phyloP scores from a whole-genome alignment of 2,113 vertebrate genomes.

The Dipodomys ordii region DNA sequence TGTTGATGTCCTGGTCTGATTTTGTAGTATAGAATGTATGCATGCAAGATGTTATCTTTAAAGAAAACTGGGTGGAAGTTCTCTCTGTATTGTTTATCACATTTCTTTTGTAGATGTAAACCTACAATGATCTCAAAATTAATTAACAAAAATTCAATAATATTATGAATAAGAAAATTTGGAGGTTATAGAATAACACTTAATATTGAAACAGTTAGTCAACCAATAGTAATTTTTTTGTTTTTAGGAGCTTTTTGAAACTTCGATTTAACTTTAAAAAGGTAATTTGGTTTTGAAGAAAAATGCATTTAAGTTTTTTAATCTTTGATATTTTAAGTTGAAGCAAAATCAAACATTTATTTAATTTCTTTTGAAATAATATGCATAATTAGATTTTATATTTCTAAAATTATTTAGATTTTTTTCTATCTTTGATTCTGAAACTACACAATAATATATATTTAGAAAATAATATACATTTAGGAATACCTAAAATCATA shows the following conservation, averaged over 20 bases:
- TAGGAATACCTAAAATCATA: neutral
- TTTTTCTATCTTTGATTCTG: slow-evolving; percentile 8
- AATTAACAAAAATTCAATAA: neutral
- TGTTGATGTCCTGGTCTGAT: neutral
- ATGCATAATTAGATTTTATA: neutral
- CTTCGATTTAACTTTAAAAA: neutral
- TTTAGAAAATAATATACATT: neutral
- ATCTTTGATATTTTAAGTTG: slow-evolving; percentile 1
- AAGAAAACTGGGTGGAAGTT: neutral
- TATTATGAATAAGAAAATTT: neutral
- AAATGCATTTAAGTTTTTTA: slow-evolving; percentile 17
- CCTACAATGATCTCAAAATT: neutral
- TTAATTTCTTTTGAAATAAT: slow-evolving; percentile 33
- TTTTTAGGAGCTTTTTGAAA: neutral
- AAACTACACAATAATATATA: neutral
- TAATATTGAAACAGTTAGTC: neutral
- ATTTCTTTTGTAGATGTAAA: neutral
- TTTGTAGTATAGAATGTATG: neutral
- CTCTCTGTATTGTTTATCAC: neutral
- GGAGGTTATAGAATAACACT: neutral
- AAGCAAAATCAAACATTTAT: slow-evolving; percentile 10
- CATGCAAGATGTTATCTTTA: neutral
- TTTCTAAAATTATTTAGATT: slow-evolving; percentile 13
- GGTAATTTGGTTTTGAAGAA: neutral
- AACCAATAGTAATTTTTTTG: neutral